These are phyloP conservation scores for Oophaga sylvatica DNA, from an alignment of 2,797 vertebrate genomes.

Conservation along the genomic window DNA sequence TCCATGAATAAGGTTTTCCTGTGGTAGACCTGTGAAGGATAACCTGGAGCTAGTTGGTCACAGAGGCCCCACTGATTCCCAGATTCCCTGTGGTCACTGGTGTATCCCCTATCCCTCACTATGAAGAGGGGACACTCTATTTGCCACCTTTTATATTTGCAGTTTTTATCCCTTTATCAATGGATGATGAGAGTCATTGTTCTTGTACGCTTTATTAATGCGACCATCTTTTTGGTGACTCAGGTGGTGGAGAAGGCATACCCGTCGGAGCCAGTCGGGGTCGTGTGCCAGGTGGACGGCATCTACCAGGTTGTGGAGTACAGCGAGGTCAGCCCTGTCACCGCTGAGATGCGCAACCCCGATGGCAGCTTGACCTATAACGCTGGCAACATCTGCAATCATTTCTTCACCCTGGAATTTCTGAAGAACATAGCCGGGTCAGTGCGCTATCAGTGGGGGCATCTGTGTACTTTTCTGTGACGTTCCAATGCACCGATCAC, in stretches of 20 bases:
- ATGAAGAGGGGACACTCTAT: no score
- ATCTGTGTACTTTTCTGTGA: not conserved
- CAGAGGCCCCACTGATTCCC: not conserved
- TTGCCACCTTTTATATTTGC: no score
- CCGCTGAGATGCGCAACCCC: conserved; percentile 67
- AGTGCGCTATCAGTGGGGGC: conserved; percentile 58
- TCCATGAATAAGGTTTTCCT: no score
- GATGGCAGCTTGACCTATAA: conserved; percentile 79
- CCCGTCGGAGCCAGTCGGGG: conserved; percentile 87
- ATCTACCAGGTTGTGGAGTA: conserved; percentile 92
- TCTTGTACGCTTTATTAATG: not conserved
- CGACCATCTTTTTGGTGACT: not conserved
- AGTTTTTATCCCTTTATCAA: not conserved
- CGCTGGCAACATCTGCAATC: conserved; percentile 93
- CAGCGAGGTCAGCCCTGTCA: conserved; percentile 84
- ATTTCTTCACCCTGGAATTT: conserved; percentile 89
- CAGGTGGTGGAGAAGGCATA: conserved; percentile 90
- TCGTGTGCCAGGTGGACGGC: conserved; percentile 87
- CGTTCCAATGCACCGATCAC: not conserved
- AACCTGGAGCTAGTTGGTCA: no score
- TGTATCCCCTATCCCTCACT: no score
- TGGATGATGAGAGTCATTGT: not conserved
- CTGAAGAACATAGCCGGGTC: conserved; percentile 81
- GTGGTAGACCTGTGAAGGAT: no score
- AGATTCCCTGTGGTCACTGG: not conserved